phyloP scores from a whole-genome alignment of 1,140 invertebrate species.

The Cydia pomonella region DNA sequence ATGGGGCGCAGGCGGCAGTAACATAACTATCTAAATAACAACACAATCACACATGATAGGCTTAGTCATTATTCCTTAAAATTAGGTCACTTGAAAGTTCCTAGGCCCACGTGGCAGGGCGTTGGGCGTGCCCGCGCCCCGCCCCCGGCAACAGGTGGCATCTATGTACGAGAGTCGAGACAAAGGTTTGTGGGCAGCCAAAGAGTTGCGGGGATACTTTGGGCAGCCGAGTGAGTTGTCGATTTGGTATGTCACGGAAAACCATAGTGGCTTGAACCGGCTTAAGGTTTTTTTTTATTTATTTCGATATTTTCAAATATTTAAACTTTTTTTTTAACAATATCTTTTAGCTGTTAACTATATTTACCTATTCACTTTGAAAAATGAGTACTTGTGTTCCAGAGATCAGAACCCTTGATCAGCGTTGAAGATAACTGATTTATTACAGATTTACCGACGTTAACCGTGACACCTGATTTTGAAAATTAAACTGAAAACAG shows the following conservation, averaged over 20 bases:
- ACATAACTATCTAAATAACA: too few species aligned
- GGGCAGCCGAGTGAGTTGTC: background rate
- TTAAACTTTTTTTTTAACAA: too few species aligned
- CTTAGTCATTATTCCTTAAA: background rate
- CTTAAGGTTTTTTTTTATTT: background rate
- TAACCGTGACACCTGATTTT: too few species aligned
- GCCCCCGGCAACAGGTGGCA: slow-evolving; percentile 70
- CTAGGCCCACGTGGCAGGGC: slow-evolving; percentile 44
- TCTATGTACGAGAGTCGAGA: slow-evolving; percentile 28
- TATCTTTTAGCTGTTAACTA: too few species aligned
- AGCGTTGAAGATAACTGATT: too few species aligned
- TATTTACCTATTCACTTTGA: too few species aligned
- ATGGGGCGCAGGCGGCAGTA: too few species aligned
- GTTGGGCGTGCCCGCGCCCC: slow-evolving; percentile 62
- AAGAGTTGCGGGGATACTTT: slow-evolving; percentile 32
- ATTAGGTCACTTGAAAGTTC: slow-evolving; percentile 9
- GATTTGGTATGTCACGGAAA: background rate
- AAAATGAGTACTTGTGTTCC: too few species aligned
- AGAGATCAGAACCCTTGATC: too few species aligned
- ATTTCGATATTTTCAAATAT: too few species aligned
- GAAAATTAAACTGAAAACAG: too few species aligned
- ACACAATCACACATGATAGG: background rate
- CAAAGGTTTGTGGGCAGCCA: slow-evolving; percentile 39
- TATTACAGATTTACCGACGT: too few species aligned
- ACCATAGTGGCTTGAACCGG: background rate